Percentiles rank a stretch among this genome's conserved stretches.
Evolutionary conservation across 2,113 vertebrate genomes (phyloP).

Genomic region (Lathamus discolor): DNA sequence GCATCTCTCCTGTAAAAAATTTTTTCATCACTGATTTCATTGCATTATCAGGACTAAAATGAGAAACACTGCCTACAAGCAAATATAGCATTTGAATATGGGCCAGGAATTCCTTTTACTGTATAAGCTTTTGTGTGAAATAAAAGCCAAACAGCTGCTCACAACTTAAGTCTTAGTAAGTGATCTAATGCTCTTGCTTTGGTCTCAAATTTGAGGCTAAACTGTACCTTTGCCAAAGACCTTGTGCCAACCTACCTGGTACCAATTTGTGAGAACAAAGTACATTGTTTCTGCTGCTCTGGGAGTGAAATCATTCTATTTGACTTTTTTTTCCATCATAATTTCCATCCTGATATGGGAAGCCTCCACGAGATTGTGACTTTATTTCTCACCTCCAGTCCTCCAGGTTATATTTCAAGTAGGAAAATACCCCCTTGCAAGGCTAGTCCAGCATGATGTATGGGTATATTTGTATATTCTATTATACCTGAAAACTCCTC

Average conservation of each 20-base stretch:
- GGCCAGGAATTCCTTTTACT: conserved; percentile 70
- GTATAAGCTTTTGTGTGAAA: conserved; percentile 61
- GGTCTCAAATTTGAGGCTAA: conserved; percentile 50
- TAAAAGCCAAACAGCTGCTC: conserved; percentile 72
- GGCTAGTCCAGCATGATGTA: background rate
- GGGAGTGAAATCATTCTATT: conserved; percentile 7
- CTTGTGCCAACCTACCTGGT: conserved; percentile 63
- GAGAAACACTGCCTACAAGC: conserved; percentile 51
- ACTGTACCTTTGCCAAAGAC: conserved; percentile 32
- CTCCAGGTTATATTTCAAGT: background rate
- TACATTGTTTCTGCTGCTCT: conserved; percentile 24
- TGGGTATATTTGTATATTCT: background rate
- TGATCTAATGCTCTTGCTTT: conserved; percentile 60
- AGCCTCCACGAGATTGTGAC: background rate
- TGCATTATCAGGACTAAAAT: conserved; percentile 62
- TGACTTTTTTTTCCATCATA: background rate
- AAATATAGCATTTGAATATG: conserved; percentile 60
- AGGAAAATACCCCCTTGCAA: background rate
- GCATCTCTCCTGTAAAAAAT: conserved; percentile 12
- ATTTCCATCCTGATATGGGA: background rate
- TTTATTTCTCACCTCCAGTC: background rate
- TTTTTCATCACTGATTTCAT: conserved; percentile 58
- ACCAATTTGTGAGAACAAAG: conserved; percentile 68
- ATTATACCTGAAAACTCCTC: background rate
- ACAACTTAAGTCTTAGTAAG: conserved; percentile 49